These are phyloP conservation scores for Cheilosia variabilis DNA, from an alignment of 2,888 invertebrate species.

Conservation along the genomic window DNA sequence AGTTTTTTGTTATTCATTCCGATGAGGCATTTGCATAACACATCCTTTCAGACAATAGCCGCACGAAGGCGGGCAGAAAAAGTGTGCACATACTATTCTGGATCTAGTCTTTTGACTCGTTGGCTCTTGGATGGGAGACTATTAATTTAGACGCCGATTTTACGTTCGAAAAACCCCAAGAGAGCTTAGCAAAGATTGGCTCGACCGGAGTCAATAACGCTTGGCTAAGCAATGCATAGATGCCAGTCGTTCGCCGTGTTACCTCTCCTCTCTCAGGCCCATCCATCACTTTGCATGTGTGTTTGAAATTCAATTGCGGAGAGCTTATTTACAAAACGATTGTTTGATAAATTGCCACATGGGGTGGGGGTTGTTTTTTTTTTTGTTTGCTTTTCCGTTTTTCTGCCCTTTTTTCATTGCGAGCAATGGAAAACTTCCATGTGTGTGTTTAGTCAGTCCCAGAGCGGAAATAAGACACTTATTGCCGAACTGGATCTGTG, in stretches of 20 bases:
- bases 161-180: conserved; percentile 82
- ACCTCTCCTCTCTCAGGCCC: conserved; percentile 29
- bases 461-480: conserved; percentile 38
- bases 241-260: conserved; percentile 35
- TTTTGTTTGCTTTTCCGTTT: conserved; percentile 9
- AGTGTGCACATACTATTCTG: not conserved
- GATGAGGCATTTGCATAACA: conserved; percentile 65
- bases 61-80: not conserved
- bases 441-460: conserved; percentile 52
- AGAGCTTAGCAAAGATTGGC: conserved; percentile 83
- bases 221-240: conserved; percentile 69
- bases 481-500: conserved; percentile 31
- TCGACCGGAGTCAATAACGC: conserved; percentile 76
- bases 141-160: conserved; percentile 82
- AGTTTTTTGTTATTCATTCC: conserved; percentile 35
- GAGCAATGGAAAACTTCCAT: conserved; percentile 39
- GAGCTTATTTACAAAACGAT: conserved; percentile 69
- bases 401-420: conserved; percentile 37
- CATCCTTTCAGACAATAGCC: conserved; percentile 62
- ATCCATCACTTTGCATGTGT: conserved; percentile 72
- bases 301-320: conserved; percentile 72
- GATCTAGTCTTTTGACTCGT: not conserved
- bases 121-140: conserved; percentile 60
- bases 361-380: conserved; percentile 22
- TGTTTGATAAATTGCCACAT: conserved; percentile 67